Evolutionary conservation across 2,888 invertebrate genomes (phyloP), one percentile per base, ranked within the genome.

Genomic region (Emesis russula): DNA sequence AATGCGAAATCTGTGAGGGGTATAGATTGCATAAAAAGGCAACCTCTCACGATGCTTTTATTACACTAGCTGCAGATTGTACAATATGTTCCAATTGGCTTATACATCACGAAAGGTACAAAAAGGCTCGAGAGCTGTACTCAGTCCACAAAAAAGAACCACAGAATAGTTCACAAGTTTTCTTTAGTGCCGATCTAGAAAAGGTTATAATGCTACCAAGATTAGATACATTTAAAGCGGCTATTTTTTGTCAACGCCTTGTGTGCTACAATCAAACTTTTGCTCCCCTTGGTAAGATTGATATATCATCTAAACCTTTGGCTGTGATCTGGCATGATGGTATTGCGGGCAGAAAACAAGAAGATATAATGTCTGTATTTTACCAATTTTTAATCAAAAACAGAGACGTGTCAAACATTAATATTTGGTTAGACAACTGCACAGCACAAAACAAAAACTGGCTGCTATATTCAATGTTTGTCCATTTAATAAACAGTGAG

Each of bases 211-310:
- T 44, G 44, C 11, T 44, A 44, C 44, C 44, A 9, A 44, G 44
- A 44, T 11, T 44, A 44, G 44, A 44, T 11, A 44, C 44, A 9
- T 93, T 92, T 53, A 90, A 93, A 75, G 6, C 82, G 31, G 85
- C 66, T 3, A 86, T 94, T 15, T 93, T 94, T 44, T 90, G 89
- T 78, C 83, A 25, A n/a, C 87, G 94, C 1, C 78, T 94, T n/a
- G 68, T 87, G 11, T 81, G 86, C 13, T 94, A 70, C 44, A 93
- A 93, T 18, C 80, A 70, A 94, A 94, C 11, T 13, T 15, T 48
- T 48, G 44, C 44, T 13, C 44, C 44, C 15, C 44, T 48, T 48
- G 44, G 44, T 13, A 91, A 89, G 76, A 88, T 88, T 36, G 25
- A 25, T 25, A 25, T 25, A 25, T 25, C 25, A 25, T 25, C 25